Evolutionary conservation across 2,888 invertebrate genomes (phyloP).

Genomic region (Sabellastarte sp.): DNA sequence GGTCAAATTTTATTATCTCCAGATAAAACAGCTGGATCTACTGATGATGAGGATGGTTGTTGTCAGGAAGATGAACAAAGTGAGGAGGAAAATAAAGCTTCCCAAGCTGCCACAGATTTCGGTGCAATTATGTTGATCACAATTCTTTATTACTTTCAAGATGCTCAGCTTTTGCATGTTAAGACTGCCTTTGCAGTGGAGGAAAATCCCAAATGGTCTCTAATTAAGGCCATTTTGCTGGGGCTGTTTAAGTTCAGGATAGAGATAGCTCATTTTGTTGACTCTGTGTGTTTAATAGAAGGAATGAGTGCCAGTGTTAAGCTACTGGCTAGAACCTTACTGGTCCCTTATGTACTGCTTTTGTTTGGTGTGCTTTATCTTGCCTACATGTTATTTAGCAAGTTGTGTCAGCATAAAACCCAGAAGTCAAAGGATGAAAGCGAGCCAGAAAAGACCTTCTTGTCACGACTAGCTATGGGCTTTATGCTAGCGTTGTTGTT

Average conservation of each 20-base stretch:
- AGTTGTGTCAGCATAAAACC: background rate
- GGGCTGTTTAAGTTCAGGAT: constrained; percentile 28
- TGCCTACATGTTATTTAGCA: constrained; percentile 3
- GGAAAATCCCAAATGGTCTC: constrained; percentile 10
- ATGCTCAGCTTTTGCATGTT: constrained; percentile 24
- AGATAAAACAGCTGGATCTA: background rate
- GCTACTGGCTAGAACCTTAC: constrained; percentile 17
- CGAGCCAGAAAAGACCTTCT: background rate
- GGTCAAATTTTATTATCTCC: too few species aligned
- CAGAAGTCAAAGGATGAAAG: background rate
- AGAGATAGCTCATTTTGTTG: constrained; percentile 25
- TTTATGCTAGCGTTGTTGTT: constrained; percentile 24
- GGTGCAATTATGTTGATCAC: constrained; percentile 26
- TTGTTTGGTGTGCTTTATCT: constrained; percentile 21
- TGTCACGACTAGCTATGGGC: constrained; percentile 14
- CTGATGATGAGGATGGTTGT: background rate
- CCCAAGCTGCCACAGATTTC: constrained; percentile 12
- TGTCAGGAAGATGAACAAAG: background rate
- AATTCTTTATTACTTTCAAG: constrained; percentile 31
- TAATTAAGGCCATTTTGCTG: constrained; percentile 17
- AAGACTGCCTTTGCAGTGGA: constrained; percentile 12
- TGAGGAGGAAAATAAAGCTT: background rate
- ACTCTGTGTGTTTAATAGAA: constrained; percentile 23
- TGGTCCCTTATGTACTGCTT: constrained; percentile 24
- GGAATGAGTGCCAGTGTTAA: constrained; percentile 20